These are phyloP conservation scores for Scaptomyza caliginosa DNA, from an alignment of 2,888 invertebrate genomes.

Conservation along the genomic window DNA sequence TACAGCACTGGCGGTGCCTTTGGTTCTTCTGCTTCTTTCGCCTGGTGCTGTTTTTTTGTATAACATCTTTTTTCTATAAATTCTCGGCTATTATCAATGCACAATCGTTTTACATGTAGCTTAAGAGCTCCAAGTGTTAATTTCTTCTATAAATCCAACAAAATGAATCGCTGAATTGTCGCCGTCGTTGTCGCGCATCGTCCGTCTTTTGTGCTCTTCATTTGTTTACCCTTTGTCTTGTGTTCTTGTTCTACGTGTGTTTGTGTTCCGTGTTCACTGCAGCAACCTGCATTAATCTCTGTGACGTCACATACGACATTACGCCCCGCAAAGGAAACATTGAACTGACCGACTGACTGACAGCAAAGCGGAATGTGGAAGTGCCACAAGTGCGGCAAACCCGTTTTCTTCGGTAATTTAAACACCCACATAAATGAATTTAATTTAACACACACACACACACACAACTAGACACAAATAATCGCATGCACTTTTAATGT, in stretches of 20 bases:
- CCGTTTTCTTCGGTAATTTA: slow-evolving; percentile 89
- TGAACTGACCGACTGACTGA: slow-evolving; percentile 50
- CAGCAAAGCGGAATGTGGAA: slow-evolving; percentile 87
- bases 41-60: slow-evolving; percentile 68
- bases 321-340: slow-evolving; percentile 52
- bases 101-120: slow-evolving; percentile 16
- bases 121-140: slow-evolving; percentile 26
- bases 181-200: slow-evolving; percentile 29
- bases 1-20: slow-evolving; percentile 38
- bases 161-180: slow-evolving; percentile 32
- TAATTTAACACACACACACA: no score
- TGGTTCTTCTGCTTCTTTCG: slow-evolving; percentile 54
- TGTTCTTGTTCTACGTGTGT: slow-evolving; percentile 54
- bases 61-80: slow-evolving; percentile 58
- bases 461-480: slow-evolving; percentile 13
- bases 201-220: slow-evolving; percentile 37
- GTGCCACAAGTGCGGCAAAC: slow-evolving; percentile 92
- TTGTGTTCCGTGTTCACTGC: slow-evolving; percentile 50
- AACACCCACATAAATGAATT: slow-evolving; percentile 34
- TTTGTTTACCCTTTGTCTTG: slow-evolving; percentile 75
- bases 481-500: slow-evolving; percentile 13
- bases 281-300: slow-evolving; percentile 59
- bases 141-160: slow-evolving; percentile 57
- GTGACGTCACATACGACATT: slow-evolving; percentile 56
- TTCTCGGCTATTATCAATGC: slow-evolving; percentile 44